Conservation (phyloP, 2,113 vertebrate species). For the Cervus canadensis region DNA sequence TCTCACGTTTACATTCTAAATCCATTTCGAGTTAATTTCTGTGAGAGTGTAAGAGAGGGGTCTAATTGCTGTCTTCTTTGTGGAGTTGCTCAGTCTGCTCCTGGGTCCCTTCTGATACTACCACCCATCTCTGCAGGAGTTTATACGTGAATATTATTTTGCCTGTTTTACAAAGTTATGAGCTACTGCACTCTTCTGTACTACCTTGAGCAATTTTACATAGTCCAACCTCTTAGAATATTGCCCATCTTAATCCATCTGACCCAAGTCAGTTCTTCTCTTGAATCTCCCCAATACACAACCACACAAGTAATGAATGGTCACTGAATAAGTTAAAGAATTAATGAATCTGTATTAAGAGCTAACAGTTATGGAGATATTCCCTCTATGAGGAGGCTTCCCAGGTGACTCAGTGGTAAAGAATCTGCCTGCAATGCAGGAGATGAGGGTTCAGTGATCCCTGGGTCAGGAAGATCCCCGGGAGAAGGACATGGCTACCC, state of each 20-base stretch:
- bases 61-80: background rate
- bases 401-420: background rate
- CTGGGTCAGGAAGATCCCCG: background rate
- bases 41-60: background rate
- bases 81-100: background rate
- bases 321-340: background rate
- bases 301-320: background rate
- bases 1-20: background rate
- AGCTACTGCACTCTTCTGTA: background rate
- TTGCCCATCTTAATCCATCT: background rate
- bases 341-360: background rate
- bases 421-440: background rate
- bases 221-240: background rate
- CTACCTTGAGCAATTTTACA: accelerated
- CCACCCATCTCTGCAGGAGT: background rate
- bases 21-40: background rate
- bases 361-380: background rate
- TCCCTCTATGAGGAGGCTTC: background rate
- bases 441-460: background rate
- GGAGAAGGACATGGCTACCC: background rate
- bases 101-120: background rate
- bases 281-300: conserved; percentile 8
- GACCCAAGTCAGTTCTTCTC: conserved; percentile 30
- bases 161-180: background rate
- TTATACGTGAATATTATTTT: background rate